These are phyloP conservation scores for Patella ulyssiponensis DNA, from an alignment of 2,888 invertebrate species.

Conservation along the genomic window DNA sequence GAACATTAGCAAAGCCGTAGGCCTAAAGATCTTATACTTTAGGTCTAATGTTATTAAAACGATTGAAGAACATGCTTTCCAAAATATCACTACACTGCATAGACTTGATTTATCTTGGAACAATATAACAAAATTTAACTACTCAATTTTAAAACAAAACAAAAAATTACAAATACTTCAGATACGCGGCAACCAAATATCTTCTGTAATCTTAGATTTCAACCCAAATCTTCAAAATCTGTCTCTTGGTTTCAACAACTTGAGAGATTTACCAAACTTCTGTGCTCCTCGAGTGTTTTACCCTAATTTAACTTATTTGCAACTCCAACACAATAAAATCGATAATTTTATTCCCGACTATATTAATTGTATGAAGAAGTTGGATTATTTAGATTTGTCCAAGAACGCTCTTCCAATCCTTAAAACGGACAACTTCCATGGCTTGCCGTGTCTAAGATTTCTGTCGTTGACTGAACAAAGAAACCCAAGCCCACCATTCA, in stretches of 20 bases:
- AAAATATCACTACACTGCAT: no score
- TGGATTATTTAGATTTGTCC: not conserved
- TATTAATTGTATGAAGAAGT: constrained; percentile 2
- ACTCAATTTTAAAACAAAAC: not conserved
- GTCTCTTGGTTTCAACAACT: not conserved
- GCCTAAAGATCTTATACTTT: not conserved
- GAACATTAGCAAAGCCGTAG: not conserved
- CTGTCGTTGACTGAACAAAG: not conserved
- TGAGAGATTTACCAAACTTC: constrained; percentile 1
- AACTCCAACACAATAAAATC: not conserved
- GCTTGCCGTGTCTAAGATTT: no score
- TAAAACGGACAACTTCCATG: no score
- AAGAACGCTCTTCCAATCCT: not conserved
- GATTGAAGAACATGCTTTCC: no score
- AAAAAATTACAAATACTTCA: not conserved
- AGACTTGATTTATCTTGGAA: not conserved
- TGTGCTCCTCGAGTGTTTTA: not conserved
- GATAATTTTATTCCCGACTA: not conserved
- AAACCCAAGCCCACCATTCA: not conserved
- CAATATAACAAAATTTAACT: not conserved
- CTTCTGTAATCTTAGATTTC: not conserved
- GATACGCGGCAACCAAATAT: not conserved
- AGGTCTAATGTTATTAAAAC: not conserved
- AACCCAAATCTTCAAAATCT: not conserved
- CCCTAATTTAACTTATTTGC: not conserved